Percentiles rank a stretch among this genome's conserved stretches.
phyloP scores from a whole-genome alignment of 2,888 invertebrate species.

The Dorcus parallelipipedus region DNA sequence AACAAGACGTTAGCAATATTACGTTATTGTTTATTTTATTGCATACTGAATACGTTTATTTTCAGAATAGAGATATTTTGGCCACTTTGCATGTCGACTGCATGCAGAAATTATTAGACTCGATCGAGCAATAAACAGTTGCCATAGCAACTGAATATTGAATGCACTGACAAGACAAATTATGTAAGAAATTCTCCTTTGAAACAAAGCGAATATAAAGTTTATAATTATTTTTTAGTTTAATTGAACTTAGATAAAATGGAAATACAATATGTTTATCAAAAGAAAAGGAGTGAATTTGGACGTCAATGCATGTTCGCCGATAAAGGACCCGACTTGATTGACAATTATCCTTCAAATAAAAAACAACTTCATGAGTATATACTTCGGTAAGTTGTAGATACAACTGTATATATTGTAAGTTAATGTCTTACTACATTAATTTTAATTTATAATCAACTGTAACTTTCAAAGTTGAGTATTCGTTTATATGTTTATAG shows the following conservation, averaged over 20 bases:
- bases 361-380: slow-evolving; percentile 43
- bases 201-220: too few species aligned
- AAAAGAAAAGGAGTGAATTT: slow-evolving; percentile 67
- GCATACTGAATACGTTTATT: not conserved
- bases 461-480: not conserved
- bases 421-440: not conserved
- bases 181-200: not conserved
- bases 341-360: slow-evolving; percentile 62
- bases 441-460: too few species aligned
- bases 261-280: slow-evolving; percentile 58
- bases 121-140: not conserved
- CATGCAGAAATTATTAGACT: slow-evolving; percentile 1
- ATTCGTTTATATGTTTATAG: slow-evolving; percentile 36
- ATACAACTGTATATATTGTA: not conserved
- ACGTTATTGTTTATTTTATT: not conserved
- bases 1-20: slow-evolving; percentile 3
- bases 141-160: slow-evolving; percentile 6
- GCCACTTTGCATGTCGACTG: too few species aligned
- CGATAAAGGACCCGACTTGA: slow-evolving; percentile 63
- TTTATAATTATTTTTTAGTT: too few species aligned
- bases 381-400: slow-evolving; percentile 31
- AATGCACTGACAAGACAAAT: slow-evolving; percentile 3
- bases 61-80: not conserved
- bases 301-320: slow-evolving; percentile 69
- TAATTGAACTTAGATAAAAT: slow-evolving; percentile 33